Percentiles rank a stretch among this genome's conserved stretches.
Evolutionary conservation across 2,888 invertebrate genomes (phyloP).

Genomic region (Rutpela maculata): DNA sequence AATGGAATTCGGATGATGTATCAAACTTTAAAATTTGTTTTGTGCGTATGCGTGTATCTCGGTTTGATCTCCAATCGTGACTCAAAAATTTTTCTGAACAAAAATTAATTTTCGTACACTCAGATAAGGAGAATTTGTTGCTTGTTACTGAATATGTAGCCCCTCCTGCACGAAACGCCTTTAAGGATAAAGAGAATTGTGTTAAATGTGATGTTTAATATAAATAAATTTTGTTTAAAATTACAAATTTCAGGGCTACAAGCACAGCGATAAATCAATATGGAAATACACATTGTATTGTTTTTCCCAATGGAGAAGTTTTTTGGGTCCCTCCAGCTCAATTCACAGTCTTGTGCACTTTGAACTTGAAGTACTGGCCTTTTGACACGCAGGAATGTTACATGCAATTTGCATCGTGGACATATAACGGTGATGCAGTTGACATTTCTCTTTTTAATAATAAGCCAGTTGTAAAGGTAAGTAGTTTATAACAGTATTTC

Average conservation of each 20-base stretch:
- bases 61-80: too few species aligned
- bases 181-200: too few species aligned
- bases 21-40: too few species aligned
- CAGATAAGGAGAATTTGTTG: too few species aligned
- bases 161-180: too few species aligned
- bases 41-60: too few species aligned
- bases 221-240: too few species aligned
- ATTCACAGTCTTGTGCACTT: slow-evolving; percentile 80
- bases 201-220: too few species aligned
- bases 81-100: too few species aligned
- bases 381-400: slow-evolving; percentile 82
- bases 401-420: slow-evolving; percentile 85
- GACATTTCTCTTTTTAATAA: slow-evolving; percentile 70
- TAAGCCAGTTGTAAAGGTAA: slow-evolving; percentile 61
- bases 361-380: slow-evolving; percentile 85
- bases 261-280: slow-evolving; percentile 78
- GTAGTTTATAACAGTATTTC: slow-evolving; percentile 14
- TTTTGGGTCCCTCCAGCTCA: slow-evolving; percentile 83
- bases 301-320: slow-evolving; percentile 75
- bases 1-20: too few species aligned
- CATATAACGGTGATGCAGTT: slow-evolving; percentile 79
- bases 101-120: too few species aligned
- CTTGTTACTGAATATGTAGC: too few species aligned
- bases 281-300: slow-evolving; percentile 77
- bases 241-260: slow-evolving; percentile 75